These are phyloP conservation scores for Pteropus rufus DNA, from an alignment of 2,797 vertebrate species.

Conservation along the genomic window DNA sequence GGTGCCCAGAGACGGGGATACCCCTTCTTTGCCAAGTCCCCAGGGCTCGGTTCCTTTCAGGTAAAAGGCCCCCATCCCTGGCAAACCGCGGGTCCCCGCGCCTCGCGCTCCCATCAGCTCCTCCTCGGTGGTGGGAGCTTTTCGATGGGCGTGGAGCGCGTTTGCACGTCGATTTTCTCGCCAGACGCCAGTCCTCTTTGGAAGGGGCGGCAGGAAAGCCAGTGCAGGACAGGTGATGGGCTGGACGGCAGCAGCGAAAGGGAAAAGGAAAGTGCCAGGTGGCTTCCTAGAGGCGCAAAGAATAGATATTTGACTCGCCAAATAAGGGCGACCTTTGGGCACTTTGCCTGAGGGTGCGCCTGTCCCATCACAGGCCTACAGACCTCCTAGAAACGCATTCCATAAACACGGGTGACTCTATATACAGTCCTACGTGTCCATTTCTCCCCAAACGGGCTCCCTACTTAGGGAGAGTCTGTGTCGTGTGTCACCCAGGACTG, in stretches of 20 bases:
- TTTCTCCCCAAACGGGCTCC: slow-evolving; percentile 24
- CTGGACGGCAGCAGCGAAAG: background rate
- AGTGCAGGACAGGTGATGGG: background rate
- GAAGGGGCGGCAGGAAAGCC: background rate
- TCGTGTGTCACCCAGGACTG: background rate
- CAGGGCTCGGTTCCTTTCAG: background rate
- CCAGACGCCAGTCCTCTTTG: background rate
- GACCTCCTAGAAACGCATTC: background rate
- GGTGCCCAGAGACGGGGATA: background rate
- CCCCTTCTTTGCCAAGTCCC: background rate
- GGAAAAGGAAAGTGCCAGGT: background rate
- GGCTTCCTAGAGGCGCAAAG: background rate
- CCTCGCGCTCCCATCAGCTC: background rate
- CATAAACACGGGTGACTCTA: background rate
- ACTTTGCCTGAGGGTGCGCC: background rate
- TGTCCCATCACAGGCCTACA: background rate
- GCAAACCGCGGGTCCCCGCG: background rate
- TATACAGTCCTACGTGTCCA: fast-evolving
- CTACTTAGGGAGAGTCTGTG: background rate
- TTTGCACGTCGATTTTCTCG: background rate
- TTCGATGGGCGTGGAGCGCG: background rate
- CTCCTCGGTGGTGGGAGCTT: background rate
- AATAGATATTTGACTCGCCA: background rate
- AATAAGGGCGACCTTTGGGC: background rate
- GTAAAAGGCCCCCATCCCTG: background rate